Percentiles rank a stretch among this genome's conserved stretches.
Evolutionary conservation across 2,113 vertebrate genomes (phyloP).

Genomic region (Acanthisitta chloris): DNA sequence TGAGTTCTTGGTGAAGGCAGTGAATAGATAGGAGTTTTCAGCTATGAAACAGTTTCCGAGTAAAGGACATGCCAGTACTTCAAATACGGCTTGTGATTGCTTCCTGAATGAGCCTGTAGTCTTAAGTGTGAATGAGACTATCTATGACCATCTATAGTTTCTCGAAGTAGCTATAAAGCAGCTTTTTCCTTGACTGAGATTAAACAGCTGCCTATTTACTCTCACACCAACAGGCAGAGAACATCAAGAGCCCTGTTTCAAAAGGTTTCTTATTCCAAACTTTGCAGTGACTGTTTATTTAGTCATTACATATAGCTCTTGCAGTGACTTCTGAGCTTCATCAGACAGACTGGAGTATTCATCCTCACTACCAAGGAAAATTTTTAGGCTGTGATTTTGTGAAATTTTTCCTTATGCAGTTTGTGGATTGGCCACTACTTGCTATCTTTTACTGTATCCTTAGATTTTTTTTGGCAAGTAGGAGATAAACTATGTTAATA

Average conservation of each 20-base stretch:
- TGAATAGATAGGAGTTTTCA: neutral
- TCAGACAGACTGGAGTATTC: neutral
- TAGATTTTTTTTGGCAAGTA: neutral
- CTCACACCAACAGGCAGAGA: neutral
- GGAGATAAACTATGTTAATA: neutral
- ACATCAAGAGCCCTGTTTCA: neutral
- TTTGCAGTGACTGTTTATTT: neutral
- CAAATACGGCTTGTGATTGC: neutral
- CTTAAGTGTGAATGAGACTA: neutral
- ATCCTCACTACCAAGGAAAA: neutral
- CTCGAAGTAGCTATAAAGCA: neutral
- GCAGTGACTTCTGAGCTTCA: neutral
- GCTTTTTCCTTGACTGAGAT: neutral
- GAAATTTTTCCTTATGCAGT: neutral
- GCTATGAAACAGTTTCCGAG: neutral
- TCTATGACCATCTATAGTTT: neutral
- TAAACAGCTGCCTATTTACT: neutral
- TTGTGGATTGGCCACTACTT: neutral
- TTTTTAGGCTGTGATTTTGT: neutral
- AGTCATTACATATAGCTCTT: neutral
- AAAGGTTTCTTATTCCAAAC: neutral
- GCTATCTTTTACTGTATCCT: neutral
- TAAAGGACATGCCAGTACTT: neutral
- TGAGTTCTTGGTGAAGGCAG: neutral
- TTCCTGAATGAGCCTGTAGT: neutral